Evolutionary conservation across 2,113 vertebrate genomes (phyloP), one percentile per base, ranked within the genome.

Genomic region (Mastomys coucha): DNA sequence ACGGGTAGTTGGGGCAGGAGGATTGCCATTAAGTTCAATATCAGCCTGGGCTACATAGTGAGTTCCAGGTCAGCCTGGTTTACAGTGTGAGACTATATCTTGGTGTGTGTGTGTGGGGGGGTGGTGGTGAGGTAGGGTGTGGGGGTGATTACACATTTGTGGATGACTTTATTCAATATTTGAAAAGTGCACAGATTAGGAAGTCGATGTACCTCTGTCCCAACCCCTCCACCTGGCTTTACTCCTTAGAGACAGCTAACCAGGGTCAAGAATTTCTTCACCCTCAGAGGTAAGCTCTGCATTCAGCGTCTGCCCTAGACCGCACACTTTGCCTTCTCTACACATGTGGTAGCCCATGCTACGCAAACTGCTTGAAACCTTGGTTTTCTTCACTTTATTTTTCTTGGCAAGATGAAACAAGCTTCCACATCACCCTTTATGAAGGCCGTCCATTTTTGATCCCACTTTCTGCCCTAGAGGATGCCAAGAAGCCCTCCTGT

Each of bases 321-420:
- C 22, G 28, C 2, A 4, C 16, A 14, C 80, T 31, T 56, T 17
- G 19, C 69, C 45, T 67, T 89, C 91, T 90, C 56, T 39, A 58
- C 28, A n/a, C 26, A 70, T 12, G 5, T 4, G 20, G 49, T 56
- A 75, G 39, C 36, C 0, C 60, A 28, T 6, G 26, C 1, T 14
- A 1, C 24, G 5, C 17, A 1, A 69, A n/a, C 72, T 82, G 2
- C 70, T 89, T 77, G 45, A 80, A 96, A 63, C 7, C 36, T 53
- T 92, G 56, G 39, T 78, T 87, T 88, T 90, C 77, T 70, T 72
- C 24, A 49, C 36, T 82, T 73, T 88, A 16, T 89, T 65, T 95
- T 91, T 88, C 93, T 95, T 91, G 63, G 75, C 93, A 77, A 53
- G 33, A 67, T n/a, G 60, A 69, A 76, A 97, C 72, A 82, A 69